A percentile compares a stretch with the other conserved stretches of the same genome.
These are phyloP conservation scores for Eudemis profundana DNA, from an alignment of 2,888 invertebrate genomes.

Conservation along the genomic window DNA sequence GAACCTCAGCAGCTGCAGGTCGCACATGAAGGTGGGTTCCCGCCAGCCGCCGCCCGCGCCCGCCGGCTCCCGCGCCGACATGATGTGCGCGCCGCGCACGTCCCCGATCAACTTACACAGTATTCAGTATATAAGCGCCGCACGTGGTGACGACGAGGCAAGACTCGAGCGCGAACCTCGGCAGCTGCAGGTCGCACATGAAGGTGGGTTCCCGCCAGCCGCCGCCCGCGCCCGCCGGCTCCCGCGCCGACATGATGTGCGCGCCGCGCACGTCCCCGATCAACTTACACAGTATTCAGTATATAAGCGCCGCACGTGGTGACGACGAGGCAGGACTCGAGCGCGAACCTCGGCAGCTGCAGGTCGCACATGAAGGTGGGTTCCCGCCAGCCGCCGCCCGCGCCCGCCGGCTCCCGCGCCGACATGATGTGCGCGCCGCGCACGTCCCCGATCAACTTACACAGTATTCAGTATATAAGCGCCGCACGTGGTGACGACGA, in stretches of 20 bases:
- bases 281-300: constrained; percentile 81
- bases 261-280: no score
- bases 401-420: constrained; percentile 61
- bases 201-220: constrained; percentile 79
- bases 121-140: constrained; percentile 83
- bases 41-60: constrained; percentile 64
- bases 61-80: constrained; percentile 67
- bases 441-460: constrained; percentile 76
- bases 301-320: constrained; percentile 84
- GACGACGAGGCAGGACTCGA: constrained; percentile 83
- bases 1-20: constrained; percentile 76
- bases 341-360: constrained; percentile 72
- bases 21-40: constrained; percentile 77
- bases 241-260: constrained; percentile 69
- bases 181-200: constrained; percentile 75
- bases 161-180: constrained; percentile 74
- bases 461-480: constrained; percentile 83
- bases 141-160: constrained; percentile 84
- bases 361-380: constrained; percentile 79
- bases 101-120: constrained; percentile 79
- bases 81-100: no score
- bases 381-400: constrained; percentile 67
- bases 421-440: no score
- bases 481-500: constrained; percentile 83
- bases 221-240: constrained; percentile 54